Conservation (phyloP, 2,113 vertebrate genomes). For the Hypocryptadius cinnamomeus region DNA sequence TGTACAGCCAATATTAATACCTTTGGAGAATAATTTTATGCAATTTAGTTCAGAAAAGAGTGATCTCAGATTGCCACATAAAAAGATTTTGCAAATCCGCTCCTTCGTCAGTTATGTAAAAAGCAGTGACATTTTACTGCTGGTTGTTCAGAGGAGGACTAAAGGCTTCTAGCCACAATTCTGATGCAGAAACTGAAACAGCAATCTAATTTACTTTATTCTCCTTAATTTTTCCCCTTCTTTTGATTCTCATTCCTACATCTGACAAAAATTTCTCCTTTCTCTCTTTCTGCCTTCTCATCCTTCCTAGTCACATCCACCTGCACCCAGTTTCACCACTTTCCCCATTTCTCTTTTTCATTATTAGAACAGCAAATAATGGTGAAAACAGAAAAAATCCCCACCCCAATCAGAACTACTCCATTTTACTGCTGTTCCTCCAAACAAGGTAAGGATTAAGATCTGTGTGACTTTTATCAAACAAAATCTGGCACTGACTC, state of each 20-base stretch:
- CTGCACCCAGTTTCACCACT: background rate
- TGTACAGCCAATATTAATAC: conserved; percentile 21
- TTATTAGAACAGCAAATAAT: background rate
- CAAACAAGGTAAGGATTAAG: background rate
- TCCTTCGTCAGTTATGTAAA: background rate
- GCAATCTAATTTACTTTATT: background rate
- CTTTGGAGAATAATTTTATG: background rate
- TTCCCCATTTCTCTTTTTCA: background rate
- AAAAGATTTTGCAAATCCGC: background rate
- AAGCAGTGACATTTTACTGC: background rate
- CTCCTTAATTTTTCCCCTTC: background rate
- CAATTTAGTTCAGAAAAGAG: background rate
- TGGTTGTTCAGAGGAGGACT: background rate
- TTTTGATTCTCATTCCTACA: background rate
- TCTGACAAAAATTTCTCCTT: background rate
- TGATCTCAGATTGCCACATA: background rate
- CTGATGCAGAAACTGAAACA: background rate
- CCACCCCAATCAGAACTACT: background rate
- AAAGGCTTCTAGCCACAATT: background rate
- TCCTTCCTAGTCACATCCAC: background rate
- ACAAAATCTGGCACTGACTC: background rate
- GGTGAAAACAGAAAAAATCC: background rate
- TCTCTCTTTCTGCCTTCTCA: background rate
- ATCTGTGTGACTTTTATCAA: background rate
- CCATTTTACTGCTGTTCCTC: background rate